phyloP scores from a whole-genome alignment of 2,888 invertebrate genomes.

The Leuctra nigra region DNA sequence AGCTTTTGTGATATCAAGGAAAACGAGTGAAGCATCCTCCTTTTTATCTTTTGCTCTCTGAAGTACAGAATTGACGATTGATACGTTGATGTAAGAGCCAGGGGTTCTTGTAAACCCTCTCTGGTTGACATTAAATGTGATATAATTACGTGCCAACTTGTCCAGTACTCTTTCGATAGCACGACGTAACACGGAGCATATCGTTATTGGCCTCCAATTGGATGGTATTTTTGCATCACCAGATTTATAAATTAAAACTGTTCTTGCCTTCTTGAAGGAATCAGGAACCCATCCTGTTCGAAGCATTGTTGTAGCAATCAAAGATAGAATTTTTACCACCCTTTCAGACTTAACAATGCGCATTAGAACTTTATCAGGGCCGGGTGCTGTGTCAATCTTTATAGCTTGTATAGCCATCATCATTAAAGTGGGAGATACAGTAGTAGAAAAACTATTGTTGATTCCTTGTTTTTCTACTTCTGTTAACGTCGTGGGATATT shows the following conservation, averaged over 20 bases:
- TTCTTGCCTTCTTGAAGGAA: not conserved
- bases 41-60: not conserved
- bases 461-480: not conserved
- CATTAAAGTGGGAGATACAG: not conserved
- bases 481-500: not conserved
- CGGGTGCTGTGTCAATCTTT: not conserved
- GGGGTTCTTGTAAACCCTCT: not conserved
- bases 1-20: not conserved
- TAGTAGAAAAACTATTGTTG: not conserved
- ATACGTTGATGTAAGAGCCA: not conserved
- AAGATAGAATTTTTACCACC: not conserved
- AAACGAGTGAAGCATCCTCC: not conserved
- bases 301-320: not conserved
- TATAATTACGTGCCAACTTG: not conserved
- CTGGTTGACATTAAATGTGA: not conserved
- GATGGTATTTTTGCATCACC: not conserved
- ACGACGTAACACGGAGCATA: not conserved
- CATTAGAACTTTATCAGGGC: not conserved
- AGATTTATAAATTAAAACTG: not conserved
- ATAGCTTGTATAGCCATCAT: not conserved
- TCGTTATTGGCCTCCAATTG: not conserved
- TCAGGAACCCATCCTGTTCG: not conserved
- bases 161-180: not conserved
- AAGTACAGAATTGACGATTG: not conserved
- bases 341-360: not conserved